phyloP scores from a whole-genome alignment of 2,797 vertebrate genomes.

The Bradypodion ventrale region DNA sequence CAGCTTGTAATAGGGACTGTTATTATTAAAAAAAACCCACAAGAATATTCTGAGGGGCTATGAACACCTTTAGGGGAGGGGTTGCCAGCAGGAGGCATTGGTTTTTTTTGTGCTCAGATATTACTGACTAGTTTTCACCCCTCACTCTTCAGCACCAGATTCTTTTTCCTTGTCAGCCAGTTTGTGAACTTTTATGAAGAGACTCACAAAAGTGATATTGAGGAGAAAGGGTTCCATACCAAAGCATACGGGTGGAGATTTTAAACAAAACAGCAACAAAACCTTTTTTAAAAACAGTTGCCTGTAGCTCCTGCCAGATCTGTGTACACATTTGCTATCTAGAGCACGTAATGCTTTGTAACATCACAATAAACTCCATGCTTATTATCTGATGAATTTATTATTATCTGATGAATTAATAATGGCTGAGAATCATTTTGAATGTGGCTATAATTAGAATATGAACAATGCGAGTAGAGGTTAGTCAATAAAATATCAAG shows the following conservation, averaged over 20 bases:
- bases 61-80: neutral
- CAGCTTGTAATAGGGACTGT: neutral
- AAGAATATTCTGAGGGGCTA: neutral
- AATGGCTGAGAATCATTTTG: neutral
- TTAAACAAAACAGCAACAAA: slow-evolving; percentile 30
- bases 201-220: slow-evolving; percentile 64
- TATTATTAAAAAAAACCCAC: neutral
- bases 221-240: slow-evolving; percentile 60
- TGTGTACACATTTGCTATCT: slow-evolving; percentile 22
- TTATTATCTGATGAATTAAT: neutral
- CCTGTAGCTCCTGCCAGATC: slow-evolving; percentile 26
- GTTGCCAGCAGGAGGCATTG: slow-evolving; percentile 71
- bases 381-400: neutral
- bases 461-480: neutral
- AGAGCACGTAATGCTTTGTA: slow-evolving; percentile 9
- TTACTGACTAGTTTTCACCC: slow-evolving; percentile 20
- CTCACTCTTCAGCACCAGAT: slow-evolving; percentile 41
- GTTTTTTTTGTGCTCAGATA: slow-evolving; percentile 64
- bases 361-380: neutral
- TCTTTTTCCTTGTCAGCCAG: slow-evolving; percentile 54
- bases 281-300: slow-evolving; percentile 34
- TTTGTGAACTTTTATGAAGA: slow-evolving; percentile 62
- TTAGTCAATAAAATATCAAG: neutral
- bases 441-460: neutral
- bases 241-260: slow-evolving; percentile 64